Base-by-base conservation (phyloP, 2,888 invertebrate species). In the Dione vanillae region DNA sequence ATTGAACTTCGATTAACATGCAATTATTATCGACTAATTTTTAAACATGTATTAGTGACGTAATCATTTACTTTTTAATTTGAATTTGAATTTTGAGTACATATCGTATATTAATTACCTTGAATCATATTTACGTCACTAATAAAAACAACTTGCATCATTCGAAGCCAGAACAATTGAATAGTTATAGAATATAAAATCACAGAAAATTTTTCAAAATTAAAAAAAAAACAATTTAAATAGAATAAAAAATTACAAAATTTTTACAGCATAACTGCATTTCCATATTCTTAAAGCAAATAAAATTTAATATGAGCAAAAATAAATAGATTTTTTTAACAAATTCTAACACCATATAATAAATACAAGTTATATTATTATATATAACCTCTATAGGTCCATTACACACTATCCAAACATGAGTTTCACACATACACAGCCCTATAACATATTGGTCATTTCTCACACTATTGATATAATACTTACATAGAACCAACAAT, bases 401-500 rank as follows among this genome's bases (percentile, higher is more conserved):
- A 49, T 65, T 14, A 59, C 72, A 72, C 70, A 71, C 61, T 59
- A 52, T 71, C 49, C 64, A 64, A 71, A 71, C 68, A 72, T 64
- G 61, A 75, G 69, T 75, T 74, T 75, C 75, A 77, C 76, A 76
- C 76, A 74, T 76, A 79, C 80, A 81, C 81, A 82, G 80, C 79
- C 80, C 71, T 71, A 77, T 78, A 75, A 70, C 65, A 75, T 76
- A 78, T 74, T 74, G 72, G 74, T 74, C 74, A 72, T 71, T 41
- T 51, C 51, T 65, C 52, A 52, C 58, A 71, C 65, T 61, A 62
- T 37, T 69, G 59, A 67, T 71, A 67, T 65, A 66, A 71, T 67
- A 59, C 47, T 54, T n/a, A 54, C 52, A 54, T 58, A 49, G 35
- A 62, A 66, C 47, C 65, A 68, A 73, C 49, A 56, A 65, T 47